Conservation (phyloP, 2,113 vertebrate genomes). For the Machaerirhynchus nigripectus region DNA sequence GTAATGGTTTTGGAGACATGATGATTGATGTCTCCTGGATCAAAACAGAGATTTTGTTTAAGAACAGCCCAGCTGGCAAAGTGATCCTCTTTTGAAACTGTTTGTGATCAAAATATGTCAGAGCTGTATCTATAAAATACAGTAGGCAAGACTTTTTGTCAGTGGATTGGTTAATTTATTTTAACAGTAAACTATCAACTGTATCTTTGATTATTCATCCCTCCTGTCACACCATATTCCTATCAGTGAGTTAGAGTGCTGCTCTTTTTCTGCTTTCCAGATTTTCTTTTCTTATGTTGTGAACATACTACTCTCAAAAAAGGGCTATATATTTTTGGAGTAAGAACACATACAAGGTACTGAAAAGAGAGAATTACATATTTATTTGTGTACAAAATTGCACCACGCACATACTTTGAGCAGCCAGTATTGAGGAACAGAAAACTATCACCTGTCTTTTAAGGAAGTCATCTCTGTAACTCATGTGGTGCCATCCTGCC, state of each 20-base stretch:
- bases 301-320: slow-evolving; percentile 26
- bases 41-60: slow-evolving; percentile 55
- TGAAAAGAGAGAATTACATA: not conserved
- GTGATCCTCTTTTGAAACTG: slow-evolving; percentile 46
- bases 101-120: slow-evolving; percentile 68
- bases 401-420: not conserved
- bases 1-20: slow-evolving; percentile 45
- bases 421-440: not conserved
- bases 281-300: slow-evolving; percentile 5
- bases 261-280: slow-evolving; percentile 48
- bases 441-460: not conserved
- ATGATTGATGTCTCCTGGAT: slow-evolving; percentile 65
- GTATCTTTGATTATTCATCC: slow-evolving; percentile 61
- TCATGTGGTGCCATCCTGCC: not conserved
- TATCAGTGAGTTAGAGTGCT: slow-evolving; percentile 34
- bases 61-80: slow-evolving; percentile 47
- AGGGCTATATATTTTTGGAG: not conserved
- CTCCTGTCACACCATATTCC: slow-evolving; percentile 44
- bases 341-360: not conserved
- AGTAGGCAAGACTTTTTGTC: slow-evolving; percentile 47
- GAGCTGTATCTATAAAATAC: slow-evolving; percentile 41
- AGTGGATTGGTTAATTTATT: slow-evolving; percentile 57
- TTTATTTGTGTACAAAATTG: not conserved
- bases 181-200: slow-evolving; percentile 58
- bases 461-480: not conserved